Percentiles rank a stretch among this genome's conserved stretches.
phyloP scores from a whole-genome alignment of 2,113 vertebrate genomes.

The Muntiacus reevesi region DNA sequence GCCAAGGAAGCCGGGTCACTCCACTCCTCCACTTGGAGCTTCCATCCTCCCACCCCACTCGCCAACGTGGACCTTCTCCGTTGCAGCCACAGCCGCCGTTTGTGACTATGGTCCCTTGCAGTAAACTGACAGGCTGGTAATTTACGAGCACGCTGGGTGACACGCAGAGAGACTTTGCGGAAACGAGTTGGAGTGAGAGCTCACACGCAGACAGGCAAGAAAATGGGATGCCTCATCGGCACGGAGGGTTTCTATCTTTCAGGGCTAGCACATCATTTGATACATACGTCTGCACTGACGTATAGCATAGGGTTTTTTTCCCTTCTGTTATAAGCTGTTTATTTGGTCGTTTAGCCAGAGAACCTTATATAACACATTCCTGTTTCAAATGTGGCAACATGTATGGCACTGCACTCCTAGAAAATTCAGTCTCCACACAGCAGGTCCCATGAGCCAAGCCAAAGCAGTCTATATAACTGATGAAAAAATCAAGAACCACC shows the following conservation, averaged over 20 bases:
- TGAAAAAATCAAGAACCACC: neutral
- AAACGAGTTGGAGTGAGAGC: constrained; percentile 52
- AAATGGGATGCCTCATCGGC: constrained; percentile 51
- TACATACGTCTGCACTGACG: constrained; percentile 73
- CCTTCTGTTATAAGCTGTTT: constrained; percentile 61
- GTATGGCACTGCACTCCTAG: neutral
- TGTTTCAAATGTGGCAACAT: constrained; percentile 63
- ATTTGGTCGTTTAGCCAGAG: constrained; percentile 69
- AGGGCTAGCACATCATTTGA: constrained; percentile 56
- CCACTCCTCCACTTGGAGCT: neutral
- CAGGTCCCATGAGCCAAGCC: constrained; percentile 15
- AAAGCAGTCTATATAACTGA: neutral
- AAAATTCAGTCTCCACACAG: constrained; percentile 24
- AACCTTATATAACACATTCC: constrained; percentile 80
- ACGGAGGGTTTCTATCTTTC: constrained; percentile 47
- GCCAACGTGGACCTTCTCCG: neutral
- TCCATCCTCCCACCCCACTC: neutral
- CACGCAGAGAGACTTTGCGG: constrained; percentile 53
- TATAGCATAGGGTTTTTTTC: constrained; percentile 43
- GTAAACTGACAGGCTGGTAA: constrained; percentile 21
- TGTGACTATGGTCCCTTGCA: constrained; percentile 21
- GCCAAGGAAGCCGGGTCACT: neutral
- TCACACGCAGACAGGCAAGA: constrained; percentile 22
- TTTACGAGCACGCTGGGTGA: constrained; percentile 40
- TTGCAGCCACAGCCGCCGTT: neutral